Percentiles rank a stretch among this genome's conserved stretches.
phyloP scores from a whole-genome alignment of 2,888 invertebrate genomes.

The Drosophila anceps region DNA sequence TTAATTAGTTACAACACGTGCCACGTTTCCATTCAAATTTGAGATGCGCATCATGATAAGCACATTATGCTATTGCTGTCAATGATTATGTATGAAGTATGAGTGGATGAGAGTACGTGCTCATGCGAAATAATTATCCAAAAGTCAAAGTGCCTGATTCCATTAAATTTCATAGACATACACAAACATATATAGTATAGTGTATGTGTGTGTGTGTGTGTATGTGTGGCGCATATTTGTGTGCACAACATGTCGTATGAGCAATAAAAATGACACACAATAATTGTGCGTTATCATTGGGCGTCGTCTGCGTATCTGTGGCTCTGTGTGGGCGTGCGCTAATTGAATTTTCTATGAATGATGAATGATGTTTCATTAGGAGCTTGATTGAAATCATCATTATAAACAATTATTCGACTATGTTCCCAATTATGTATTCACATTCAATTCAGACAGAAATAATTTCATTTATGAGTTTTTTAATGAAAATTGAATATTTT shows the following conservation, averaged over 20 bases:
- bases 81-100: not conserved
- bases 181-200: not conserved
- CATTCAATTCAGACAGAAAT: constrained; percentile 3
- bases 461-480: not conserved
- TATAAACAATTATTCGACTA: not conserved
- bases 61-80: constrained; percentile 15
- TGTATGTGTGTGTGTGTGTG: not conserved
- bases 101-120: constrained; percentile 9
- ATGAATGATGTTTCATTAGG: constrained; percentile 21
- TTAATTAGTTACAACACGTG: constrained; percentile 34
- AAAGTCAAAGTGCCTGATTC: constrained; percentile 64
- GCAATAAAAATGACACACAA: constrained; percentile 68
- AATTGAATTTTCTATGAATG: constrained; percentile 61
- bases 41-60: constrained; percentile 32
- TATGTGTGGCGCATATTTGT: constrained; percentile 38
- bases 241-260: constrained; percentile 68
- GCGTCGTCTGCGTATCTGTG: not conserved
- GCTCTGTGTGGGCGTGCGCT: constrained; percentile 23
- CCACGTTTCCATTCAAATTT: constrained; percentile 37
- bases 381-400: constrained; percentile 22
- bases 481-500: not conserved
- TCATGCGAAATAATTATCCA: constrained; percentile 52
- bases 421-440: constrained; percentile 10
- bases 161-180: constrained; percentile 44
- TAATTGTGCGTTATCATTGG: constrained; percentile 48